These are phyloP conservation scores for Oligia latruncula DNA, from an alignment of 2,888 invertebrate species.

Conservation along the genomic window DNA sequence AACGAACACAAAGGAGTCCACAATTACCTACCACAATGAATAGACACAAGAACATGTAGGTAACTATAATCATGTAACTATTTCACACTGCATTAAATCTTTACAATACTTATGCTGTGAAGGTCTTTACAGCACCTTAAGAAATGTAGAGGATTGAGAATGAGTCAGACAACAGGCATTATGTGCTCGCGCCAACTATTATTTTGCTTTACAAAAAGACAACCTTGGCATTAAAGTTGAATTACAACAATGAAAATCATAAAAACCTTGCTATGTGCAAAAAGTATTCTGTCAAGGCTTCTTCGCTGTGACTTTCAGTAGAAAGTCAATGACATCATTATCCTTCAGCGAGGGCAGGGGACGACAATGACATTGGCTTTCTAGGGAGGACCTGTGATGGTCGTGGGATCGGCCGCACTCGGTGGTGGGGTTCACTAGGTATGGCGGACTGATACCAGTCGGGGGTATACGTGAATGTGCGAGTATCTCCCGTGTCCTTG, in stretches of 20 bases:
- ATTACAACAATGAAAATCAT: slow-evolving; percentile 53
- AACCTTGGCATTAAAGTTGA: slow-evolving; percentile 59
- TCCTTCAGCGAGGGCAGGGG: background rate
- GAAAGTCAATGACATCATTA: background rate
- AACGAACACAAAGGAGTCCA: slow-evolving; percentile 17
- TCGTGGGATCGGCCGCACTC: background rate
- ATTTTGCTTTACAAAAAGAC: slow-evolving; percentile 43
- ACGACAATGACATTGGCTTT: background rate
- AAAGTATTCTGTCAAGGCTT: slow-evolving; percentile 34
- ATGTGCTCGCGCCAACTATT: slow-evolving; percentile 43
- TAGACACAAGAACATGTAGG: slow-evolving; percentile 17
- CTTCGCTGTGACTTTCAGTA: slow-evolving; percentile 25
- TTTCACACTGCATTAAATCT: slow-evolving; percentile 44
- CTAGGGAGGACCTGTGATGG: background rate
- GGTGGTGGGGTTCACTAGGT: background rate
- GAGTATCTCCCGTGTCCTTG: background rate
- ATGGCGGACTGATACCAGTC: background rate
- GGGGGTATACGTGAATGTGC: background rate
- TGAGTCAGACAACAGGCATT: slow-evolving; percentile 59
- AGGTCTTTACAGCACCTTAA: slow-evolving; percentile 31
- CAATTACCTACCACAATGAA: slow-evolving; percentile 11
- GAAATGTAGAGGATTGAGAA: slow-evolving; percentile 29
- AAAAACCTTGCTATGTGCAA: slow-evolving; percentile 37
- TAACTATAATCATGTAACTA: slow-evolving; percentile 40
- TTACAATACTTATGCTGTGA: slow-evolving; percentile 37